These are phyloP conservation scores for Tuta absoluta DNA, from an alignment of 2,888 invertebrate species.

Conservation along the genomic window DNA sequence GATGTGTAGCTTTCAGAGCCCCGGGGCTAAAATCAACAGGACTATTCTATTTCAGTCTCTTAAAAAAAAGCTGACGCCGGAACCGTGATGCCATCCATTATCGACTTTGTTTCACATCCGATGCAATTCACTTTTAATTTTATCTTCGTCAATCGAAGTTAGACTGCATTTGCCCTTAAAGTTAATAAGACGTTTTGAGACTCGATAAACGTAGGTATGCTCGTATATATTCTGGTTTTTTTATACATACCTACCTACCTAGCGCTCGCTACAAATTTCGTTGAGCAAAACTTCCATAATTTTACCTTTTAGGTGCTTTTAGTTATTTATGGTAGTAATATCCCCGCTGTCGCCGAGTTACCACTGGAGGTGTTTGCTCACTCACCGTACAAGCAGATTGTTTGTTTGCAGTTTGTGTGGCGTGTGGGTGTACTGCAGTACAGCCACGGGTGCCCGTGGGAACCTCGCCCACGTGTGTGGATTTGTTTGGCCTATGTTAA, in stretches of 20 bases:
- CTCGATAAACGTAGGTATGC: too few relatives aligned
- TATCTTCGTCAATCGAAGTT: too few relatives aligned
- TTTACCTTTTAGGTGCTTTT: background rate
- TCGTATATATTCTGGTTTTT: too few relatives aligned
- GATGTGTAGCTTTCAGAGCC: too few relatives aligned
- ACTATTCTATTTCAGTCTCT: too few relatives aligned
- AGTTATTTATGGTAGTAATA: background rate
- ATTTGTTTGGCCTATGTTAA: slow-evolving; percentile 8
- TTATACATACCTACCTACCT: too few relatives aligned
- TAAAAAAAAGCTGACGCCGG: too few relatives aligned
- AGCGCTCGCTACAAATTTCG: background rate
- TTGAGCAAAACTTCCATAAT: slow-evolving; percentile 1
- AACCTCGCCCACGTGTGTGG: slow-evolving; percentile 7
- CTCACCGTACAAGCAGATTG: background rate
- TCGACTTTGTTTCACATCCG: too few relatives aligned
- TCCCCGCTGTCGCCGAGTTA: background rate
- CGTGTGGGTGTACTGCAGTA: slow-evolving; percentile 2
- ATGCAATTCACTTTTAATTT: too few relatives aligned
- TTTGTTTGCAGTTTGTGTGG: background rate
- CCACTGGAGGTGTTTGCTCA: background rate
- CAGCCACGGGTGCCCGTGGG: slow-evolving; percentile 10
- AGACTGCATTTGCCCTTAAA: background rate
- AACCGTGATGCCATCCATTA: too few relatives aligned
- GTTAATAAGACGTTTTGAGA: too few relatives aligned
- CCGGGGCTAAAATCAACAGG: too few relatives aligned